phyloP scores from a whole-genome alignment of 2,797 vertebrate species.

The Darevskia nairensis region DNA sequence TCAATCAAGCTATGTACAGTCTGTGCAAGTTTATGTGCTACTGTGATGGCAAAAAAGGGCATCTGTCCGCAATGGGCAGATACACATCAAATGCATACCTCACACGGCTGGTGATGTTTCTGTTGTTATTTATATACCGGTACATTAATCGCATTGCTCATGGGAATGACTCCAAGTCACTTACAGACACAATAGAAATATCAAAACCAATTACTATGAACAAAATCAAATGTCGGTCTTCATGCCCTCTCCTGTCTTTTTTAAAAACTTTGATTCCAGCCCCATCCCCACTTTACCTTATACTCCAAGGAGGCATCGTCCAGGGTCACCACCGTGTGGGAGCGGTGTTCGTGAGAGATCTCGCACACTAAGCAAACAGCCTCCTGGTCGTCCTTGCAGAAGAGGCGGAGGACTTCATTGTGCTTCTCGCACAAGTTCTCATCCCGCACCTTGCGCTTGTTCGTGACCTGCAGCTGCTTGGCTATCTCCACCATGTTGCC shows the following conservation, averaged over 20 bases:
- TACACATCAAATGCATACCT: too few relatives aligned
- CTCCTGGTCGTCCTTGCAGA: conserved; percentile 92
- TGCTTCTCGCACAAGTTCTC: conserved; percentile 83
- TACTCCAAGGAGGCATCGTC: conserved; percentile 87
- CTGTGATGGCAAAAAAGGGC: too few relatives aligned
- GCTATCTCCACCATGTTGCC: conserved; percentile 76
- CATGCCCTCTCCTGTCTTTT: too few relatives aligned
- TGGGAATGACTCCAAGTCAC: too few relatives aligned
- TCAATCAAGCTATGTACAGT: background rate
- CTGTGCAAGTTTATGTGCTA: background rate
- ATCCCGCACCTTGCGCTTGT: conserved; percentile 69
- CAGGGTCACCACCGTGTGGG: conserved; percentile 86
- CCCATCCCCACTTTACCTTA: conserved; percentile 79
- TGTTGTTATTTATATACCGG: too few relatives aligned
- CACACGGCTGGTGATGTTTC: background rate
- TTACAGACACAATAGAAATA: too few relatives aligned
- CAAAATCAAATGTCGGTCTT: background rate
- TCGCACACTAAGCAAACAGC: conserved; percentile 90
- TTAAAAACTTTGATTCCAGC: background rate
- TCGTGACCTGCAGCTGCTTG: conserved; percentile 65
- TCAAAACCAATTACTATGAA: too few relatives aligned
- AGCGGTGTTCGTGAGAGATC: conserved; percentile 89
- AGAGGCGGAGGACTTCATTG: conserved; percentile 88
- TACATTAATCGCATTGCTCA: too few relatives aligned
- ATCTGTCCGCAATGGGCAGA: background rate